Conservation (phyloP, 2,888 invertebrate species). For the Girardia tigrina region DNA sequence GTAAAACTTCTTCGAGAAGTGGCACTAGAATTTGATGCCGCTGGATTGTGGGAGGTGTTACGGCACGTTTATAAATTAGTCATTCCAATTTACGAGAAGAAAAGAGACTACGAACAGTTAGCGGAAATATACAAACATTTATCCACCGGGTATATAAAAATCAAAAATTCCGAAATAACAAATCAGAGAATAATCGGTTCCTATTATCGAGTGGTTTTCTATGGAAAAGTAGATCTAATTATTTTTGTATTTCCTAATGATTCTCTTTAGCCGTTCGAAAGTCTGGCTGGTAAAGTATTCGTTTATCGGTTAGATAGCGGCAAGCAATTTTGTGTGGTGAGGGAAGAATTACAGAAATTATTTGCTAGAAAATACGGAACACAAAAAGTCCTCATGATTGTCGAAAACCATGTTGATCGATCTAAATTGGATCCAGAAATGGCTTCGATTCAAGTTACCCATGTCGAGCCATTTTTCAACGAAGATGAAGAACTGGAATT, state of each 20-base stretch:
- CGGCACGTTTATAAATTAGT: slow-evolving; percentile 53
- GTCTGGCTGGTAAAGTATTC: slow-evolving; percentile 28
- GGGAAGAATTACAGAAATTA: slow-evolving; percentile 67
- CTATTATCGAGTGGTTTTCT: slow-evolving; percentile 82
- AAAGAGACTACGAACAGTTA: slow-evolving; percentile 41
- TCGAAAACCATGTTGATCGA: slow-evolving; percentile 55
- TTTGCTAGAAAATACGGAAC: slow-evolving; percentile 74
- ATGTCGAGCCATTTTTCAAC: slow-evolving; percentile 70
- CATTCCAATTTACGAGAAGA: slow-evolving; percentile 62
- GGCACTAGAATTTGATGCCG: slow-evolving; percentile 62
- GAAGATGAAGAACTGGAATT: slow-evolving; percentile 61
- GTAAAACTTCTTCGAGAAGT: slow-evolving; percentile 60
- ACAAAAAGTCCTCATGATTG: slow-evolving; percentile 74
- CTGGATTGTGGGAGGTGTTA: slow-evolving; percentile 47
- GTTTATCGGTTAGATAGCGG: slow-evolving; percentile 33
- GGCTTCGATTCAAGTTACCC: slow-evolving; percentile 58
- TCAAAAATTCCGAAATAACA: slow-evolving; percentile 70
- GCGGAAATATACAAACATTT: slow-evolving; percentile 51
- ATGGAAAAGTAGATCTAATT: slow-evolving; percentile 72
- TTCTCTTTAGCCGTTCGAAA: slow-evolving; percentile 6
- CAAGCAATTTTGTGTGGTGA: slow-evolving; percentile 65
- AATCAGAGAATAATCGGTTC: slow-evolving; percentile 74
- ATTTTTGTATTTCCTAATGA: too few species aligned
- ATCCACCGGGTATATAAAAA: slow-evolving; percentile 63
- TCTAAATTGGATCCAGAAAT: slow-evolving; percentile 20